Percentiles rank a stretch among this genome's conserved stretches.
These are phyloP conservation scores for Callorhinus ursinus DNA, from an alignment of 2,113 vertebrate genomes.

Conservation along the genomic window DNA sequence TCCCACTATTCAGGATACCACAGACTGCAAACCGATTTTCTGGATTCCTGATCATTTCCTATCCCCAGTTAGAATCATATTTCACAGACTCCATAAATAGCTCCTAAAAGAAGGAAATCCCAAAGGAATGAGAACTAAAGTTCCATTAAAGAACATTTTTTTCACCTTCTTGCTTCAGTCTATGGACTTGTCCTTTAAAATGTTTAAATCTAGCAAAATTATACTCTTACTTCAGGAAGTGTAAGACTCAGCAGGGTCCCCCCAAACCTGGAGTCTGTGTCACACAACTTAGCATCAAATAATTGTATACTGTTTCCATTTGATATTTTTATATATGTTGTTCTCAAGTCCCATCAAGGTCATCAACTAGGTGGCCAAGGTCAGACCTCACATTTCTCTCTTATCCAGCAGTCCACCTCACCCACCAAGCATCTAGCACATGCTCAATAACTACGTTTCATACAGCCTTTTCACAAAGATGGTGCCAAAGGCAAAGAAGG, in stretches of 20 bases:
- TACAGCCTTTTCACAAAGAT: background rate
- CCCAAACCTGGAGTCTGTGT: background rate
- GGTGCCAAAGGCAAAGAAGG: background rate
- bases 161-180: background rate
- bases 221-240: background rate
- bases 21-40: background rate
- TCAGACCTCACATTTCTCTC: background rate
- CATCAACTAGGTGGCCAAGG: background rate
- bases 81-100: background rate
- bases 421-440: background rate
- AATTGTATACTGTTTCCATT: background rate
- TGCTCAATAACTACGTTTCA: background rate
- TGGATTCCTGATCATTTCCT: background rate
- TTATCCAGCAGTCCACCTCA: background rate
- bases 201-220: slow-evolving; percentile 1
- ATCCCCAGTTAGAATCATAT: background rate
- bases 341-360: background rate
- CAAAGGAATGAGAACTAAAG: background rate
- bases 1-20: background rate
- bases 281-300: background rate
- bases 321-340: background rate
- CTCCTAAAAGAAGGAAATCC: background rate
- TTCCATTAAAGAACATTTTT: background rate
- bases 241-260: background rate
- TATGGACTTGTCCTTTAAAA: background rate